Conservation (phyloP, 2,888 invertebrate species). For the Miltochrista miniata region DNA sequence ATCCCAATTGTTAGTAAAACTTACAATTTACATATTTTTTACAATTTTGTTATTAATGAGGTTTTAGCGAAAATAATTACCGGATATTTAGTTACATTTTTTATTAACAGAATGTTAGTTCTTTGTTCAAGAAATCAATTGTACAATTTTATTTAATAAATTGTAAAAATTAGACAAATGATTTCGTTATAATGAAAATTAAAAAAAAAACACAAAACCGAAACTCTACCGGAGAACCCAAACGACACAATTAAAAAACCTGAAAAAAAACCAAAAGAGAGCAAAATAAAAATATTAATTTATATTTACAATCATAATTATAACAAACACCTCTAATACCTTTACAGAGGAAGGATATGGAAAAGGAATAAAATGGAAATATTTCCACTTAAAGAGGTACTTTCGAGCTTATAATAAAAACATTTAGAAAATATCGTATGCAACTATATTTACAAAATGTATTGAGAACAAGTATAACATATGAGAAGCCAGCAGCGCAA, state of each 20-base stretch:
- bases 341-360: neutral
- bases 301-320: constrained; percentile 25
- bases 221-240: constrained; percentile 79
- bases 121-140: constrained; percentile 49
- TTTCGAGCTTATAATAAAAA: too few species aligned
- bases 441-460: too few species aligned
- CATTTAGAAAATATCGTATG: too few species aligned
- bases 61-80: constrained; percentile 33
- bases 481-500: too few species aligned
- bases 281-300: constrained; percentile 34
- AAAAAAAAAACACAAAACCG: constrained; percentile 53
- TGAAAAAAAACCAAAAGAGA: constrained; percentile 58
- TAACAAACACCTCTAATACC: constrained; percentile 30
- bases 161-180: constrained; percentile 43
- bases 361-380: neutral
- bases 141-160: constrained; percentile 31
- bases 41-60: constrained; percentile 18
- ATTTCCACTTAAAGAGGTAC: too few species aligned
- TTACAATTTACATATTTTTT: constrained; percentile 18
- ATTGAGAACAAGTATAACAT: too few species aligned
- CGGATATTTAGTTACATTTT: constrained; percentile 8
- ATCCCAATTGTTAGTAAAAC: constrained; percentile 51
- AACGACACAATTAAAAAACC: constrained; percentile 66
- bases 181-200: constrained; percentile 44
- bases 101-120: constrained; percentile 61